Base-by-base conservation (phyloP, 2,888 invertebrate genomes). In the Diloba caeruleocephala region DNA sequence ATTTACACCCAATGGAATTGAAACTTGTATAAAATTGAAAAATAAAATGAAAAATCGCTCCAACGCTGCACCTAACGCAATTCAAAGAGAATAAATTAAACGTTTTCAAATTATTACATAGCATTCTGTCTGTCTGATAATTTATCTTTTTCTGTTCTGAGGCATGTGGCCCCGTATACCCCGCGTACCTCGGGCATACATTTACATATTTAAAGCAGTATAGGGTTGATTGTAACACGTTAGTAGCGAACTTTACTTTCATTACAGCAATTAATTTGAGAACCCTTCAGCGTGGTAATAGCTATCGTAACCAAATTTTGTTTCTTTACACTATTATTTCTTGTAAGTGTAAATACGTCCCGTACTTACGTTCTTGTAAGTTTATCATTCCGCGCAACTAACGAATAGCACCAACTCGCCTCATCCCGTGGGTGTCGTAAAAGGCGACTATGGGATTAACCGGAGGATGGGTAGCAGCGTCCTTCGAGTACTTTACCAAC, bases 261-360 rank as follows among this genome's bases (percentile, higher is more conserved):
- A 74, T 75, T 77, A 76, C 74, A 78, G 82, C 79, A 81, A 85
- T 85, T 82, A 83, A 83, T 81, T 82, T 76, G 67, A 71, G 74
- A 72, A 70, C 74, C 74, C 66, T 61, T 70, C 71, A 61, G 67
- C 57, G 71, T 77, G 77, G 74, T 71, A 70, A 55, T 55, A 42
- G 60, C 49, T 52, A 43, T 57, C 50, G 46, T 61, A 33, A 56
- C 45, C 38, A 48, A 52, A 55, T 60, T 65, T 51, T 58, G 54
- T 60, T 58, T 60, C 56, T 64, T 59, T 50, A 41, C 51, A 50
- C 23, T 55, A n/a, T n/a, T n/a, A 14, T 8, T 23, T 23, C 9
- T 3, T 1, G 8, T 28, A 5, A 12, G 4, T 2, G 28, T 28
- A 28, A 1, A 1, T 28, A 28, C 28, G 25, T 25, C 8, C 6